Conservation (phyloP, 2,797 vertebrate species). For the Tiaroga cobitis region DNA sequence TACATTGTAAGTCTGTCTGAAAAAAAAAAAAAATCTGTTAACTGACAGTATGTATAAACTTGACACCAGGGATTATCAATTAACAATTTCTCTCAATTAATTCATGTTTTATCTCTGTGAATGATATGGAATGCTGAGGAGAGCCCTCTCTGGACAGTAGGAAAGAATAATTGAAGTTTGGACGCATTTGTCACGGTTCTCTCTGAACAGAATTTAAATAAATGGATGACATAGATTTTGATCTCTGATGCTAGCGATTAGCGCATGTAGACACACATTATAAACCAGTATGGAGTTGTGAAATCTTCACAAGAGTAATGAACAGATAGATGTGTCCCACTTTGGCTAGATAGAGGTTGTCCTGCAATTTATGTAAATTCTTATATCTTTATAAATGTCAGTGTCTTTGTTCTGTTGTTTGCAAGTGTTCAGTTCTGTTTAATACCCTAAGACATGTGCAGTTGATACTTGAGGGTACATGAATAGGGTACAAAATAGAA, state of each 20-base stretch:
- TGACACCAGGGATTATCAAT: background rate
- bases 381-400: background rate
- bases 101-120: background rate
- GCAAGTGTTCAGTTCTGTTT: background rate
- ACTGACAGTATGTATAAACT: background rate
- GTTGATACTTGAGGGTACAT: background rate
- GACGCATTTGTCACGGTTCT: background rate
- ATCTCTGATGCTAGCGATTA: slow-evolving; percentile 26
- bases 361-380: background rate
- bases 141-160: background rate
- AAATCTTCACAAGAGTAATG: slow-evolving; percentile 52
- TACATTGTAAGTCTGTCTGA: background rate
- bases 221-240: slow-evolving; percentile 27
- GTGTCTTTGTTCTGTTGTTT: background rate
- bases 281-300: background rate
- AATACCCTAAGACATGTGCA: background rate
- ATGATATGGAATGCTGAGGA: background rate
- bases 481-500: background rate
- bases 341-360: background rate
- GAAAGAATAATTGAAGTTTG: background rate
- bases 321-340: slow-evolving; percentile 1
- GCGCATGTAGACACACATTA: slow-evolving; percentile 2
- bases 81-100: background rate
- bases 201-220: slow-evolving; percentile 3
- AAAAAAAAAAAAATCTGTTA: background rate